Base-by-base conservation (phyloP, 2,888 invertebrate genomes). In the Lampropteryx suffumata region DNA sequence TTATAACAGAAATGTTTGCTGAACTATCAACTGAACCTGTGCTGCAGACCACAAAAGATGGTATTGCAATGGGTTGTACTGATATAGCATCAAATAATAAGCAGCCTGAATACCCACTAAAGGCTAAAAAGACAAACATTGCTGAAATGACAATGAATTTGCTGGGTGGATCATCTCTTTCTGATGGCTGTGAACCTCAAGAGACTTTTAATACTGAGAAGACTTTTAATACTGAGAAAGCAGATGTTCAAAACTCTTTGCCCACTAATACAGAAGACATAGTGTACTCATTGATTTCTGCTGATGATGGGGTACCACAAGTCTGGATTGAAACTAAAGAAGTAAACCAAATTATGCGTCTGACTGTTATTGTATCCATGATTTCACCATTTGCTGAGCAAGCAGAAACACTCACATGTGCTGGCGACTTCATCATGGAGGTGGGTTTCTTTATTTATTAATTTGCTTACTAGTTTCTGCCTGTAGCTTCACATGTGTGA, bases 291-390 rank as follows among this genome's bases (percentile, higher is more conserved):
- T 26, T 24, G 12, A 8, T 12, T 8, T 24, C 43, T 35, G 34
- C 10, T 4, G 21, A 12, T 11, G 17, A 43, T 9, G 11, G 1
- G 9, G 37, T 11, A 13, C 43, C 43, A 9, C 34, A 43, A 13
- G 7, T 27, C 10, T 0, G 33, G 6, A 27, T 36, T n/a, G 26
- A 27, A 6, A 8, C 42, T 11, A 12, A 30, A 14, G 12, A 27
- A 26, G 7, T 27, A 7, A 13, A 10, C 14, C 1, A 9, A 7
- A 9, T 12, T 10, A 43, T 50, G 13, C 27, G 33, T 21, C 21
- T 34, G 13, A 33, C 39, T 12, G 43, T 50, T 3, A 43, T 50
- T 11, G 37, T 39, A 5, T 50, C 49, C 13, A 39, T 47, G 39
- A 7, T 47, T 1, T 0, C 39, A 11, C 17, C 39, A 12, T 28